phyloP scores from a whole-genome alignment of 2,888 invertebrate species.

The Drosophila subsilvestris region DNA sequence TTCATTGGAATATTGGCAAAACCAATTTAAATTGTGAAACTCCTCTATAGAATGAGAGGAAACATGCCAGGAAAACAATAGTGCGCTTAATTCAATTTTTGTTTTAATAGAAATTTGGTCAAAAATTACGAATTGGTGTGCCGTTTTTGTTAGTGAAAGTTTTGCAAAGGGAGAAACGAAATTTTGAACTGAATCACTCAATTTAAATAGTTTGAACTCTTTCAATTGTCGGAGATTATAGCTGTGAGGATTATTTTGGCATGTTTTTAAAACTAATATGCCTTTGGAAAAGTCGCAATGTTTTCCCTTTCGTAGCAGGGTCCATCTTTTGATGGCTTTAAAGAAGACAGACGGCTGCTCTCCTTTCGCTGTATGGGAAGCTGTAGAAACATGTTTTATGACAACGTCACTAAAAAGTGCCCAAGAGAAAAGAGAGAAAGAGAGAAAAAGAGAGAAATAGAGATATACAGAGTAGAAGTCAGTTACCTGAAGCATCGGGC shows the following conservation, averaged over 20 bases:
- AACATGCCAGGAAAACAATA: too few relatives aligned
- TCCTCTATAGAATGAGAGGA: too few relatives aligned
- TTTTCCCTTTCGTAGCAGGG: constrained; percentile 29
- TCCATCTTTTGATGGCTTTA: constrained; percentile 40
- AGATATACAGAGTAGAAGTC: constrained; percentile 7
- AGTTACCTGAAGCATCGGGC: constrained; percentile 45
- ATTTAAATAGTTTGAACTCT: background rate
- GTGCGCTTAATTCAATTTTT: too few relatives aligned
- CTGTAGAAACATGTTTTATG: constrained; percentile 58
- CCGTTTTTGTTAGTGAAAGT: background rate
- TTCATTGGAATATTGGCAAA: too few relatives aligned
- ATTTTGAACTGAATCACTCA: background rate
- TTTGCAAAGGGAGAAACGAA: background rate
- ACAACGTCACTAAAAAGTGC: constrained; percentile 53
- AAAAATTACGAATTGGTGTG: too few relatives aligned
- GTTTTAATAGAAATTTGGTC: too few relatives aligned
- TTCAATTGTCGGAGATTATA: background rate
- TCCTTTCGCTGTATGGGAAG: constrained; percentile 4
- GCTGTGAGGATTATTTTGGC: background rate
- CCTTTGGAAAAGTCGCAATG: background rate
- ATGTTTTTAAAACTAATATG: background rate
- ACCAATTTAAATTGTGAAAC: too few relatives aligned
- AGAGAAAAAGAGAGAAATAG: constrained; percentile 1
- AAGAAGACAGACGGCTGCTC: constrained; percentile 6
- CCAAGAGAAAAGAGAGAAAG: constrained; percentile 9